phyloP scores from a whole-genome alignment of 2,113 vertebrate genomes.

The Eurystomus gularis region DNA sequence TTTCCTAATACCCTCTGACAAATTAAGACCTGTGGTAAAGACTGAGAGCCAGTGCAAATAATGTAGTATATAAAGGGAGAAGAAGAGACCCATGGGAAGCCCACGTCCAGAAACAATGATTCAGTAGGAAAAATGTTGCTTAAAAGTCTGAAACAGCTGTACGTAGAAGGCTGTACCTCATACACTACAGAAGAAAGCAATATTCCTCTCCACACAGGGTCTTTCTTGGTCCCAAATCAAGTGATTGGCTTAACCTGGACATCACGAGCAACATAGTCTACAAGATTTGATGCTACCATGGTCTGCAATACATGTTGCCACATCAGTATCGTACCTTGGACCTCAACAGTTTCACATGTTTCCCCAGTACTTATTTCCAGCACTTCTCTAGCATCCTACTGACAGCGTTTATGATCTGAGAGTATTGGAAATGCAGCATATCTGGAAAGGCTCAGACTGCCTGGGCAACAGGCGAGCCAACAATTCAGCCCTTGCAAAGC shows the following conservation, averaged over 20 bases:
- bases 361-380: neutral
- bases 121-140: neutral
- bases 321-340: neutral
- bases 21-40: slow-evolving; percentile 24
- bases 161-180: neutral
- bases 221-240: neutral
- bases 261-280: neutral
- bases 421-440: neutral
- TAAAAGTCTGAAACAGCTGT: neutral
- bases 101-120: neutral
- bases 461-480: fast-evolving
- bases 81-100: neutral
- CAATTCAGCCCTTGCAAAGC: neutral
- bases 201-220: neutral
- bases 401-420: neutral
- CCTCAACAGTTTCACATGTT: neutral
- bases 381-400: neutral
- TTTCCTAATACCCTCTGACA: slow-evolving; percentile 45
- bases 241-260: neutral
- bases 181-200: neutral
- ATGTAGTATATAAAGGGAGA: neutral
- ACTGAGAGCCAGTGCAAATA: neutral
- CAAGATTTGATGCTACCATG: neutral
- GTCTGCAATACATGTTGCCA: neutral
- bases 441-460: neutral